Evolutionary conservation across 2,113 vertebrate genomes (phyloP).

Genomic region (Silurus meridionalis): DNA sequence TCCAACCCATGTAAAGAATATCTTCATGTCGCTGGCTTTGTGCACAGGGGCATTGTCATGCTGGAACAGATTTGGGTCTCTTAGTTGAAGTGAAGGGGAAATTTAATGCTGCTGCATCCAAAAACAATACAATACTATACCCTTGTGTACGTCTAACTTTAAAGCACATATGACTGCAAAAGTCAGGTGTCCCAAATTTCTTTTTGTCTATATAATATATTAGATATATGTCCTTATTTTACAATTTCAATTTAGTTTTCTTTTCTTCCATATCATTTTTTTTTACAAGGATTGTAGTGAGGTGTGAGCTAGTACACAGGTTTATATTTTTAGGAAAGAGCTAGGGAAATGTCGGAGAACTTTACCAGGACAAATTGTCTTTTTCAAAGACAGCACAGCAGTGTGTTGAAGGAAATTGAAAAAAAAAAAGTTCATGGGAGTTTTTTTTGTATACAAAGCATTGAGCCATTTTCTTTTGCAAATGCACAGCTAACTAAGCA

Average conservation of each 20-base stretch:
- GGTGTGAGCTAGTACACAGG: background rate
- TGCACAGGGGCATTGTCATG: no score
- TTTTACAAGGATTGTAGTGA: constrained; percentile 2
- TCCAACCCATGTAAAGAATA: no score
- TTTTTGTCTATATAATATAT: background rate
- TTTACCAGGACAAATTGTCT: background rate
- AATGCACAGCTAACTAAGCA: background rate
- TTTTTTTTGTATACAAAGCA: background rate
- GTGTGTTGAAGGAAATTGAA: background rate
- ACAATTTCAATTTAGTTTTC: background rate
- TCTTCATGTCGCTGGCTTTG: no score
- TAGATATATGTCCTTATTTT: background rate
- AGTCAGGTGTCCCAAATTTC: background rate
- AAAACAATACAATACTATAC: no score
- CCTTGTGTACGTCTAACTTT: no score
- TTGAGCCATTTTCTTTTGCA: background rate
- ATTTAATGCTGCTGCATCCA: no score
- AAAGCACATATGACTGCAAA: no score
- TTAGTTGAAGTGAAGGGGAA: no score
- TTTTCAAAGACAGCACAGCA: background rate
- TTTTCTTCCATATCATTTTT: background rate
- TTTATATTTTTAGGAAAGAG: constrained; percentile 17
- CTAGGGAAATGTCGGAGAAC: background rate
- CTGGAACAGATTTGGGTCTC: no score
- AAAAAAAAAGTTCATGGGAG: background rate